phyloP scores from a whole-genome alignment of 2,888 invertebrate genomes.

The Pherbina coryleti region DNA sequence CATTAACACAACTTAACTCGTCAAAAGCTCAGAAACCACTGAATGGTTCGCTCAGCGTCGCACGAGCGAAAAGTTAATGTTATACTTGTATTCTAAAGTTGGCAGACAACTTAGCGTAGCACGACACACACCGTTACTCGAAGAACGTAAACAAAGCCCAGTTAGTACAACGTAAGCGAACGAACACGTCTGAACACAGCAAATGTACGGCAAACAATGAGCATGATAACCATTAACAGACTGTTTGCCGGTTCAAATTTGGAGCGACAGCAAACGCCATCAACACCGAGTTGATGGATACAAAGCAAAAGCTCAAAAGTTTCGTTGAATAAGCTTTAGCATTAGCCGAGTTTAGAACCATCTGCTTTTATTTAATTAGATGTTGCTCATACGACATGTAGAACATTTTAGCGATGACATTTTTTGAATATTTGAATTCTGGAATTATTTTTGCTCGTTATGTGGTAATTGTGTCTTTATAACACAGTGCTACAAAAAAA shows the following conservation, averaged over 20 bases:
- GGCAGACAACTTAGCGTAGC: neutral
- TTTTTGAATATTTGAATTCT: too few relatives aligned
- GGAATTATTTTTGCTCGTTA: too few relatives aligned
- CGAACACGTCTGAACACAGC: neutral
- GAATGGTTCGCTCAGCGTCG: conserved; percentile 31
- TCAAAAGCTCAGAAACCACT: conserved; percentile 56
- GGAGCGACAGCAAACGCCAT: neutral
- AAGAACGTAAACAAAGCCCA: neutral
- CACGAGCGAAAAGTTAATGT: neutral
- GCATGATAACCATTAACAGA: neutral
- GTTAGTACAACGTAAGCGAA: neutral
- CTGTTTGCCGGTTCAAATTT: neutral
- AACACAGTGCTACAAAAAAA: too few relatives aligned
- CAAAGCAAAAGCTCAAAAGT: too few relatives aligned
- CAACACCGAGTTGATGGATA: too few relatives aligned
- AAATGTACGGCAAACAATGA: neutral
- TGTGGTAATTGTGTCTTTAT: too few relatives aligned
- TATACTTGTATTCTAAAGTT: neutral
- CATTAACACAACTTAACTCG: conserved; percentile 51
- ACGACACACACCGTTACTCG: neutral
- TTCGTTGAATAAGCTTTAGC: too few relatives aligned
- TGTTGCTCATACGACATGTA: too few relatives aligned
- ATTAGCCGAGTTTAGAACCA: too few relatives aligned
- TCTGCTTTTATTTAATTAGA: too few relatives aligned
- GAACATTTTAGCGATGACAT: too few relatives aligned